phyloP scores from a whole-genome alignment of 2,797 vertebrate species.

The Enteromius radiatus region DNA sequence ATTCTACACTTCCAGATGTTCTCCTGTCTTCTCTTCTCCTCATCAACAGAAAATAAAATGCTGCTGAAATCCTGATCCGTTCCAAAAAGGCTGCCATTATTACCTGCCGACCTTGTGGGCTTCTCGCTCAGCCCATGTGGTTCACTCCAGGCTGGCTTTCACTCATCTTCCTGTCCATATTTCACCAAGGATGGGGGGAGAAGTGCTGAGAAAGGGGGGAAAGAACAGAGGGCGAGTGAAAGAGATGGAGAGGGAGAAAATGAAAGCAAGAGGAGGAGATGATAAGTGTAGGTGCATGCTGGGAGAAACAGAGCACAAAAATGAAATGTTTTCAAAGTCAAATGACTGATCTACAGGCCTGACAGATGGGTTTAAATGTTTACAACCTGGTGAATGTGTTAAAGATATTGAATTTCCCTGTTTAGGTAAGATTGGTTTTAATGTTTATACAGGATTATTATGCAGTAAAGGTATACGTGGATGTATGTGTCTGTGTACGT shows the following conservation, averaged over 20 bases:
- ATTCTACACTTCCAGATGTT: slow-evolving; percentile 70
- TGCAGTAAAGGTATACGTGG: slow-evolving; percentile 25
- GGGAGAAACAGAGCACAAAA: slow-evolving; percentile 30
- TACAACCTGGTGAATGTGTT: slow-evolving; percentile 30
- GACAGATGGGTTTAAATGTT: slow-evolving; percentile 29
- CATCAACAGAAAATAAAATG: slow-evolving; percentile 46
- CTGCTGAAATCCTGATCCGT: slow-evolving; percentile 59
- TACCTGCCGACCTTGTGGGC: slow-evolving; percentile 64
- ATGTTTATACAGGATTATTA: slow-evolving; percentile 44
- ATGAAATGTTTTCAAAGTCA: slow-evolving; percentile 31
- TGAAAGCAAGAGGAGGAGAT: slow-evolving; percentile 39
- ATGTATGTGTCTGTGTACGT: slow-evolving; percentile 54
- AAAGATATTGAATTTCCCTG: slow-evolving; percentile 36
- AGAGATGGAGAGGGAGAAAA: slow-evolving; percentile 27
- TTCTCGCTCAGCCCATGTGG: slow-evolving; percentile 64
- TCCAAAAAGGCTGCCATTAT: slow-evolving; percentile 62
- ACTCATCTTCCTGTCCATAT: slow-evolving; percentile 73
- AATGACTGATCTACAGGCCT: slow-evolving; percentile 16
- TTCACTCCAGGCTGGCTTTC: slow-evolving; percentile 71
- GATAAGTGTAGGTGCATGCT: slow-evolving; percentile 40
- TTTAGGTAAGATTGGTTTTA: slow-evolving; percentile 38
- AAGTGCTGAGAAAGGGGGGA: slow-evolving; percentile 32
- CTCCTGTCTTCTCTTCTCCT: slow-evolving; percentile 45
- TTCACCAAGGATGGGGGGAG: slow-evolving; percentile 64
- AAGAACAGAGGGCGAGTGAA: slow-evolving; percentile 26